These are phyloP conservation scores for Hydraecia micacea DNA, from an alignment of 2,888 invertebrate genomes.

Conservation along the genomic window DNA sequence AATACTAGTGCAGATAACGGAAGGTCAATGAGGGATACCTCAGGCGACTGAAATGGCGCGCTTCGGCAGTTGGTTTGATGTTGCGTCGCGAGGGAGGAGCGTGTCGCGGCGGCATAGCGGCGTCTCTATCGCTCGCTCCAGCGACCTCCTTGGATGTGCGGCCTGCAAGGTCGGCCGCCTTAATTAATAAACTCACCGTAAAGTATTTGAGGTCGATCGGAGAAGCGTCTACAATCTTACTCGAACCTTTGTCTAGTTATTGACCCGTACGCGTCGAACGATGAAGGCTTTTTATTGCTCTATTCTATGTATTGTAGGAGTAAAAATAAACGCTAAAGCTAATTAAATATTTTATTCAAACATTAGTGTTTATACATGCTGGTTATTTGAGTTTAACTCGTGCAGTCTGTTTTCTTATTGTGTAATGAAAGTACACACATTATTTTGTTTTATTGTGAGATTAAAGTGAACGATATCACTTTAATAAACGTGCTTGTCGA, in stretches of 20 bases:
- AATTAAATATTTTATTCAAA: slow-evolving; percentile 61
- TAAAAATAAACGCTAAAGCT: slow-evolving; percentile 52
- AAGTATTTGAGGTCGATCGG: slow-evolving; percentile 90
- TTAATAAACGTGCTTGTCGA: slow-evolving; percentile 66
- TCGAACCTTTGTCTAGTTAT: slow-evolving; percentile 89
- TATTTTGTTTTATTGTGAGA: slow-evolving; percentile 64
- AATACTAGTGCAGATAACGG: slow-evolving; percentile 87
- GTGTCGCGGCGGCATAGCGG: slow-evolving; percentile 66
- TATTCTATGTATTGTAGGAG: slow-evolving; percentile 64
- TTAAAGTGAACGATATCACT: slow-evolving; percentile 66
- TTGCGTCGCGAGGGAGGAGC: slow-evolving; percentile 63
- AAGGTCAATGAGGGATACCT: slow-evolving; percentile 89
- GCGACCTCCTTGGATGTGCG: slow-evolving; percentile 90
- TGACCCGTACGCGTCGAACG: slow-evolving; percentile 83
- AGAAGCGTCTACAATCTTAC: slow-evolving; percentile 87
- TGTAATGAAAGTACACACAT: slow-evolving; percentile 59
- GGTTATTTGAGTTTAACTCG: slow-evolving; percentile 36
- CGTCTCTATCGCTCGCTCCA: slow-evolving; percentile 80
- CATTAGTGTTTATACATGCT: slow-evolving; percentile 44
- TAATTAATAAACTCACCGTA: slow-evolving; percentile 90
- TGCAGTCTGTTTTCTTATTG: slow-evolving; percentile 53
- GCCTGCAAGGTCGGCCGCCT: slow-evolving; percentile 90
- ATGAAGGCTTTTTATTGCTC: slow-evolving; percentile 80
- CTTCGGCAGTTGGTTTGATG: slow-evolving; percentile 78
- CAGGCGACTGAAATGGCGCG: slow-evolving; percentile 82